Conservation (phyloP, 1,140 invertebrate genomes). For the Trissolcus basalis region DNA sequence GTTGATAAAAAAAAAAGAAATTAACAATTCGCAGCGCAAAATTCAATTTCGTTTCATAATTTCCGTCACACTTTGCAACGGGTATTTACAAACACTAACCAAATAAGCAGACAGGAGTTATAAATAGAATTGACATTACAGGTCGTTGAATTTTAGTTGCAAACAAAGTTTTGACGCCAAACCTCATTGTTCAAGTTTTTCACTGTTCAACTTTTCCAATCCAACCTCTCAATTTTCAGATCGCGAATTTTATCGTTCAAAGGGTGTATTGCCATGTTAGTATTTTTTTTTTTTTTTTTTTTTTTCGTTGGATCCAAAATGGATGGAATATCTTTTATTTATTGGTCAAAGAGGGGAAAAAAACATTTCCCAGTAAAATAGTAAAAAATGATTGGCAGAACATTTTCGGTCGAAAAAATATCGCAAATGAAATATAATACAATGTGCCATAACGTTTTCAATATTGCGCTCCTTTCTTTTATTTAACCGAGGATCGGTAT, state of each 20-base stretch:
- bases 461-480: too few relatives aligned
- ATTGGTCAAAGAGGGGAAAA: too few relatives aligned
- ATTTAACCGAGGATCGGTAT: too few relatives aligned
- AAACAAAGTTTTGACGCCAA: conserved; percentile 23
- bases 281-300: neutral
- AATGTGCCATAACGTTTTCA: too few relatives aligned
- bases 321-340: too few relatives aligned
- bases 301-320: neutral
- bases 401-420: too few relatives aligned
- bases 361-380: too few relatives aligned
- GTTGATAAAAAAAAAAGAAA: too few relatives aligned
- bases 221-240: conserved; percentile 11
- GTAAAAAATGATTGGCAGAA: too few relatives aligned
- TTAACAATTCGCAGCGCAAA: neutral
- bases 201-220: conserved; percentile 18
- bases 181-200: conserved; percentile 12
- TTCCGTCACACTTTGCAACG: too few relatives aligned
- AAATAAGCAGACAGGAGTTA: conserved; percentile 25
- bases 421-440: too few relatives aligned
- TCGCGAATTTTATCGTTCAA: conserved; percentile 8
- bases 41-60: too few relatives aligned
- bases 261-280: conserved; percentile 8
- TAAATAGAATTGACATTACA: conserved; percentile 43
- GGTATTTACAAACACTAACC: conserved; percentile 39
- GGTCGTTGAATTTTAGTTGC: conserved; percentile 41